Evolutionary conservation across 2,888 invertebrate species (phyloP), one percentile per base, ranked within the genome.

Genomic region (Thumatha senex): DNA sequence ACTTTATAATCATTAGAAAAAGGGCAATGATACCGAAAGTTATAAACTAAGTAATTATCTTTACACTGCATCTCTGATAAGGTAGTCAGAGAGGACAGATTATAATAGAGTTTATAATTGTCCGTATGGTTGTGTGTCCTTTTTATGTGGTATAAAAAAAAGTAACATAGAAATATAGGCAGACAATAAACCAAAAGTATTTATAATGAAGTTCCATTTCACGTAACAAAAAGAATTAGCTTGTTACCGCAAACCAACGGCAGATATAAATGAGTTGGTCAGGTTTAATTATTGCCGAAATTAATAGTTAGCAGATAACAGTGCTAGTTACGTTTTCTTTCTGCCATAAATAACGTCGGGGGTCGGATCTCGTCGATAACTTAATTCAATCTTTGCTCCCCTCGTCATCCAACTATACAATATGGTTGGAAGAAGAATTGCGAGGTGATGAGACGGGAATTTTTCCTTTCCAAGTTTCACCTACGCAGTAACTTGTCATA

Each of bases 371-470:
- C 78, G 76, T 76, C 80, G 82, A 88, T 87, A 84, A 84, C 79
- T 85, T 89, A 89, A 89, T 89, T 88, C 86, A 84, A 88, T 88
- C 82, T 82, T 75, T 64, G 73, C 77, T 80, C 84, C 88, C 89
- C 84, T 82, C 82, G 76, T 86, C 84, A 82, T 80, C 73, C 71
- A n/a, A n/a, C n/a, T 67, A 76, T 43, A 51, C 80, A 81, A 82
- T 84, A 84, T 79, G 83, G 73, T 78, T 61, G 61, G 64, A 66
- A 68, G 70, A 75, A 72, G 75, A 77, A 83, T 76, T 72, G 75
- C 70, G 67, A 65, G 63, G 63, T 81, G 80, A 85, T 82, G 75
- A 79, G 74, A 78, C 70, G 67, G 60, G 76, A 74, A 74, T 82
- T 80, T 76, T 74, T 63, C 69, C 61, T 63, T 4, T 24, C 18